Evolutionary conservation across 2,888 invertebrate genomes (phyloP), one percentile per base, ranked within the genome.

Genomic region (Rotaria sp.): DNA sequence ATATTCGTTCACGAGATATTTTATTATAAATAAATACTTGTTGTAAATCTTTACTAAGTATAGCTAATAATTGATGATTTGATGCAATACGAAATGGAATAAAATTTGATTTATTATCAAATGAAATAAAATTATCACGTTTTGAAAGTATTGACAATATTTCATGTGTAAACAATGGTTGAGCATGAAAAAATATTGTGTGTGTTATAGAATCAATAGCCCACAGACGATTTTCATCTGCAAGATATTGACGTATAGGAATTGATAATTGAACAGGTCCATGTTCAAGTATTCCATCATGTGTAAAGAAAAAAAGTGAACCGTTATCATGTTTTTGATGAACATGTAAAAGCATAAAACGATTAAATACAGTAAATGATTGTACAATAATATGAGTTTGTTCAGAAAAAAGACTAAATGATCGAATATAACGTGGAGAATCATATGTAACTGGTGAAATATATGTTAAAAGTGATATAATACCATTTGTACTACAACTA

Each of bases 171-270:
- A 35, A 35, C 38, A 67, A 67, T 67, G 67, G 67, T 67, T 67
- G 67, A 18, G 8, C 21, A 67, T 67, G 67, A 67, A 67, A 67
- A 35, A 67, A 67, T 67, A 67, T 35, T 1, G 35, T 67, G 35
- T 67, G 67, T 35, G 67, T 67, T 0, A 67, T 35, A 2, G 67
- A 35, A 67, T 67, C 67, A 35, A 67, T 67, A 18, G 67, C 67
- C 67, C 67, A 67, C 18, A 67, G 35, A 67, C 67, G 67, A 67
- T 67, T 67, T 67, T 67, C 67, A 67, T 67, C 67, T 13, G 67
- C 67, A 21, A 67, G 35, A 67, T 35, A 67, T 21, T 67, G 67
- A 30, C 67, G 21, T 15, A 67, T 35, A 21, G 35, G 67, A 67
- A 38, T 38, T 5, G 35, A 35, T 67, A 67, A 35, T 30, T 35